Evolutionary conservation across 37 sponge, comb jelly and placozoan genomes (phyloP).

Genomic region (Agelas oroides): DNA sequence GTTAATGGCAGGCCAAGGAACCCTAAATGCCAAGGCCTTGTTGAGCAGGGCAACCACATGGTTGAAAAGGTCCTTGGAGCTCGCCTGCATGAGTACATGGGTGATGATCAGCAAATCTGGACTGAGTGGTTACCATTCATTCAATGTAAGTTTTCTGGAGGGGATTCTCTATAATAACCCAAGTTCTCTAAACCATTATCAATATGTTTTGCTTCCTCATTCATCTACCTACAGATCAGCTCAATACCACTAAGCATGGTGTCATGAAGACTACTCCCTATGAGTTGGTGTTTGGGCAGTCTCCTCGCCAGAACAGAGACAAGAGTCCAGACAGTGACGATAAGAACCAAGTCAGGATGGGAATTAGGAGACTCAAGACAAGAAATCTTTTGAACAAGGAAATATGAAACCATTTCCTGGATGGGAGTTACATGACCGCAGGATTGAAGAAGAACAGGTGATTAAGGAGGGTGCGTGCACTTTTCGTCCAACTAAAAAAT

Average conservation of each 20-base stretch:
- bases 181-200: too few species aligned
- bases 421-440: too few species aligned
- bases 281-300: conserved; percentile 65
- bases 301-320: conserved; percentile 17
- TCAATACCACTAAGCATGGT: conserved; percentile 49
- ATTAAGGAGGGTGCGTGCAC: too few species aligned
- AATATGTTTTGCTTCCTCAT: not conserved
- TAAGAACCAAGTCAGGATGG: not conserved
- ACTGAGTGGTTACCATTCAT: conserved; percentile 22
- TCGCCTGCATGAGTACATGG: conserved; percentile 29
- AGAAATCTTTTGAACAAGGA: not conserved
- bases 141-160: conserved; percentile 16
- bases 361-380: not conserved
- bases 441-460: too few species aligned
- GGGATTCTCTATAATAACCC: too few species aligned
- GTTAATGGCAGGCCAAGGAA: conserved; percentile 55
- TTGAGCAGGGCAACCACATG: conserved; percentile 46
- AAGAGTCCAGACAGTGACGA: not conserved
- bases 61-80: conserved; percentile 46
- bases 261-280: conserved; percentile 48
- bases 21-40: conserved; percentile 25
- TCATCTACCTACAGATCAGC: conserved; percentile 21
- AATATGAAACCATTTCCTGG: not conserved
- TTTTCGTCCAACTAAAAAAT: too few species aligned
- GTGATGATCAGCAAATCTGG: not conserved